Conservation (phyloP, 2,888 invertebrate species). For the Galerucella nymphaeae region DNA sequence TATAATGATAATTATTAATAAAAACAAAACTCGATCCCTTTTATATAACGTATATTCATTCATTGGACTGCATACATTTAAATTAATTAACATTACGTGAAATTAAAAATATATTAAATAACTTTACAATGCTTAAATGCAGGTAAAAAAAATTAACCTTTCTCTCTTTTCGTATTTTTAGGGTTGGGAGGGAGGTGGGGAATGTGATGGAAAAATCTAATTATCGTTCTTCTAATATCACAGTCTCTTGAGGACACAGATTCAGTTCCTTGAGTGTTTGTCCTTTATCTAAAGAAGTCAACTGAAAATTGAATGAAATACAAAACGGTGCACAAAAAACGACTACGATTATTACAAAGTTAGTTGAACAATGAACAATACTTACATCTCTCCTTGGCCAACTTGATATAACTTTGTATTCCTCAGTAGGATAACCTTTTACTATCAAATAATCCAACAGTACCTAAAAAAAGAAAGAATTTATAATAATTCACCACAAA, state of each 20-base stretch:
- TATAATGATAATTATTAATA: background rate
- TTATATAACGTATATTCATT: slow-evolving; percentile 43
- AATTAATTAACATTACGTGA: slow-evolving; percentile 46
- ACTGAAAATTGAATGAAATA: slow-evolving; percentile 67
- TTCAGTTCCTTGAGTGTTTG: slow-evolving; percentile 85
- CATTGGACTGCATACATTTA: slow-evolving; percentile 46
- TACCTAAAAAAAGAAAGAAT: slow-evolving; percentile 68
- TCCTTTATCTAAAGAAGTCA: slow-evolving; percentile 80
- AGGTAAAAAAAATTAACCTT: slow-evolving; percentile 49
- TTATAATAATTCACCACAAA: slow-evolving; percentile 12
- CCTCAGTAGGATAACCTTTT: slow-evolving; percentile 86
- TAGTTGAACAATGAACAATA: slow-evolving; percentile 53
- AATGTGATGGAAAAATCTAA: slow-evolving; percentile 47
- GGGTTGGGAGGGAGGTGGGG: slow-evolving; percentile 26
- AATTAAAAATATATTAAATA: slow-evolving; percentile 49
- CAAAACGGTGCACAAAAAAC: background rate
- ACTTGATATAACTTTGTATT: slow-evolving; percentile 91
- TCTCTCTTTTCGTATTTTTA: background rate
- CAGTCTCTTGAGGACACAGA: slow-evolving; percentile 93
- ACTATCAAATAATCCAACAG: slow-evolving; percentile 89
- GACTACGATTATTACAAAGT: too few species aligned
- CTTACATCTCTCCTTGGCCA: slow-evolving; percentile 97
- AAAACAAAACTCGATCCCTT: slow-evolving; percentile 1
- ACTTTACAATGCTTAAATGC: slow-evolving; percentile 53
- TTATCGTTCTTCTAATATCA: slow-evolving; percentile 95